Conservation (phyloP, 2,888 invertebrate genomes). For the Criorhina ranunculi region DNA sequence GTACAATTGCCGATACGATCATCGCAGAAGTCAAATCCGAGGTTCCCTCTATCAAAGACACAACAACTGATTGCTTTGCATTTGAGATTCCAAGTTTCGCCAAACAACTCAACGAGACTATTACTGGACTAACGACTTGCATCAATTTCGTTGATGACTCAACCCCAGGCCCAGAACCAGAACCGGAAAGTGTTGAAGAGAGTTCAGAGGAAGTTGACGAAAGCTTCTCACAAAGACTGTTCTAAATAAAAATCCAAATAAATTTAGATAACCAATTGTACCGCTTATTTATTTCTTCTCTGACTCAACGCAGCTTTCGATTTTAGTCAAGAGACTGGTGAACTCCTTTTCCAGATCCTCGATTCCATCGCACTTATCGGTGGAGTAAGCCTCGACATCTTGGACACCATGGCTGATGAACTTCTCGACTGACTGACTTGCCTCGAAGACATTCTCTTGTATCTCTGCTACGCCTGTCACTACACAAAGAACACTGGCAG, state of each 20-base stretch:
- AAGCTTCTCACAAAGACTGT: not conserved
- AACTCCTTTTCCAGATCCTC: slow-evolving; percentile 44
- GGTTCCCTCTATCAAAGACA: slow-evolving; percentile 15
- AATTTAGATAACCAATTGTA: not conserved
- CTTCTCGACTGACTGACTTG: slow-evolving; percentile 33
- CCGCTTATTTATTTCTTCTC: slow-evolving; percentile 39
- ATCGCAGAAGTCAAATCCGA: slow-evolving; percentile 30
- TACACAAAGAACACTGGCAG: slow-evolving; percentile 46
- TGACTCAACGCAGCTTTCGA: slow-evolving; percentile 30
- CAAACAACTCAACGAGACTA: slow-evolving; percentile 38
- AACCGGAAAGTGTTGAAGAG: slow-evolving; percentile 53
- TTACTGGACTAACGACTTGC: slow-evolving; percentile 32
- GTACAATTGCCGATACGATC: slow-evolving; percentile 11
- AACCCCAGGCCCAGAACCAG: slow-evolving; percentile 44
- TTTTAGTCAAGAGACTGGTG: slow-evolving; percentile 27
- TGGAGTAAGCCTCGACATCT: slow-evolving; percentile 25
- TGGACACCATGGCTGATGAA: slow-evolving; percentile 47
- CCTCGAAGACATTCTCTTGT: slow-evolving; percentile 35
- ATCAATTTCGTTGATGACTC: slow-evolving; percentile 60
- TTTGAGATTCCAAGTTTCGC: slow-evolving; percentile 35
- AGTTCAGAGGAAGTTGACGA: not conserved
- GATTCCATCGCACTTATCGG: slow-evolving; percentile 37
- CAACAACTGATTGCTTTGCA: slow-evolving; percentile 15
- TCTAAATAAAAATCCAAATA: not conserved
- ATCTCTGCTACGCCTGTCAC: slow-evolving; percentile 54